Conservation (phyloP, 2,888 invertebrate genomes). For the Nasonovia ribisnigri region DNA sequence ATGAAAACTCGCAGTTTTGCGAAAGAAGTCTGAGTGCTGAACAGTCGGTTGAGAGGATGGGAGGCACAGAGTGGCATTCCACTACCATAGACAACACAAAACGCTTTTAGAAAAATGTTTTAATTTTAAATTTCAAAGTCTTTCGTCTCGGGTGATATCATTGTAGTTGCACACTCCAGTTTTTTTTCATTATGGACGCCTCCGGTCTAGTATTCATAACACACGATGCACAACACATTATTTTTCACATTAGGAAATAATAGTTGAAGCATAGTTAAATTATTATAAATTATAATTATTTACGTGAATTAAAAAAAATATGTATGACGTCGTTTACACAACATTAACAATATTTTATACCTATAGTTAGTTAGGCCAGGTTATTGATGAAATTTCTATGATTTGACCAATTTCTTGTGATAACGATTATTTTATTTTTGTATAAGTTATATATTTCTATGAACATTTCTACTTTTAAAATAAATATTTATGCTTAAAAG, state of each 20-base stretch:
- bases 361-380: neutral
- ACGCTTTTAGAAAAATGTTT: neutral
- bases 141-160: neutral
- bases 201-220: neutral
- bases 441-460: neutral
- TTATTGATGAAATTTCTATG: neutral
- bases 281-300: too few species aligned
- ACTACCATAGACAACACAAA: neutral
- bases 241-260: neutral
- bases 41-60: neutral
- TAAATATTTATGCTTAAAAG: neutral
- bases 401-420: neutral
- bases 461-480: neutral
- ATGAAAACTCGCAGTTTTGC: neutral
- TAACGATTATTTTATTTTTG: neutral
- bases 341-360: neutral
- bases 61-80: neutral
- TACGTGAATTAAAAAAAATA: too few species aligned
- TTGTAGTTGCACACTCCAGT: neutral
- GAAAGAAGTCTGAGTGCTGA: neutral
- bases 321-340: neutral
- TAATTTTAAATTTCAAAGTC: neutral
- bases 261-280: neutral
- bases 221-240: neutral
- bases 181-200: neutral